These are phyloP conservation scores for Bemisia tabaci DNA, from an alignment of 1,140 invertebrate species.

Conservation along the genomic window DNA sequence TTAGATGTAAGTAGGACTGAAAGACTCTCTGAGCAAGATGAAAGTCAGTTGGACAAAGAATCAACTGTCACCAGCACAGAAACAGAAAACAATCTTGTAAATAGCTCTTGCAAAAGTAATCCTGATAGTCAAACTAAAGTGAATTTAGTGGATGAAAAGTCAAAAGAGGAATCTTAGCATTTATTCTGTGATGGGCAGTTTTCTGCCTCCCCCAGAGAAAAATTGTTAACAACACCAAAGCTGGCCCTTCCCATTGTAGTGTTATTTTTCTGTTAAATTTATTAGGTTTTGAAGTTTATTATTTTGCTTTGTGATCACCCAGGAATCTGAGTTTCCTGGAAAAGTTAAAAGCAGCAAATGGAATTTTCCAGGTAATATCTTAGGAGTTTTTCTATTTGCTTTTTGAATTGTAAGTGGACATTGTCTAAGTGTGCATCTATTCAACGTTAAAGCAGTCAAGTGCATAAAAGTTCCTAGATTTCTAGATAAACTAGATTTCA, in stretches of 20 bases:
- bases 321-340: no score
- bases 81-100: neutral
- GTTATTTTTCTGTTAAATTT: no score
- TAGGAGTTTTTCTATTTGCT: no score
- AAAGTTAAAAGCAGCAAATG: no score
- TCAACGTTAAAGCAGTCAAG: no score
- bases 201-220: neutral
- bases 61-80: neutral
- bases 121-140: neutral
- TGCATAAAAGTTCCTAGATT: no score
- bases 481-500: no score
- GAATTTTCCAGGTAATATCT: no score
- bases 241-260: neutral
- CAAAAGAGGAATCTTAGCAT: neutral
- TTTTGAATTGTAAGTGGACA: no score
- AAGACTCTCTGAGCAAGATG: neutral
- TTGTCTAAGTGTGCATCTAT: no score
- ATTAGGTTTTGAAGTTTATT: no score
- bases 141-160: neutral
- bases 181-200: neutral
- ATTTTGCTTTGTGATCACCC: no score
- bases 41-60: neutral
- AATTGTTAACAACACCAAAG: neutral
- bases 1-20: neutral
- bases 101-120: neutral